Percentiles rank a stretch among this genome's conserved stretches.
Evolutionary conservation across 2,113 vertebrate genomes (phyloP).

Genomic region (Chinchilla lanigera): DNA sequence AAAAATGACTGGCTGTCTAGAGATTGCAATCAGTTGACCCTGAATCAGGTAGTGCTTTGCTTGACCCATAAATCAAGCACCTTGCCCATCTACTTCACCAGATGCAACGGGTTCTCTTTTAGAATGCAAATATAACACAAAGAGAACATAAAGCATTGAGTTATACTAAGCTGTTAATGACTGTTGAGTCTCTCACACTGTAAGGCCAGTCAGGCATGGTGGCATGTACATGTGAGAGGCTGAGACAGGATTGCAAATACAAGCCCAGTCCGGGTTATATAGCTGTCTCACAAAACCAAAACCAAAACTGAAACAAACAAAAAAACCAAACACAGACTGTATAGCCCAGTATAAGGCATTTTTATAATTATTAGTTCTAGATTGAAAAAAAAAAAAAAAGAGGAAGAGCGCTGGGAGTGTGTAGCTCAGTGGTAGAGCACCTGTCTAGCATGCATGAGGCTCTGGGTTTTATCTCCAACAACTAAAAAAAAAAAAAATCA

Average conservation of each 20-base stretch:
- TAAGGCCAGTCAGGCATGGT: background rate
- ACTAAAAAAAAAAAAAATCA: background rate
- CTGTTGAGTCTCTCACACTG: background rate
- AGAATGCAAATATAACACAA: constrained; percentile 4
- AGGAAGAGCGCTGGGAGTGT: background rate
- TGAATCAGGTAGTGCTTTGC: constrained; percentile 33
- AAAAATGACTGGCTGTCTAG: background rate
- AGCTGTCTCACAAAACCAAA: background rate
- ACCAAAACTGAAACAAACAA: background rate
- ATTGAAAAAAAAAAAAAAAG: background rate
- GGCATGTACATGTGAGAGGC: background rate
- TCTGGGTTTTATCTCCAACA: background rate
- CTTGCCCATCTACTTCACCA: background rate
- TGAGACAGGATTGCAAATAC: background rate
- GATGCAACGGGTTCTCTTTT: constrained; percentile 42
- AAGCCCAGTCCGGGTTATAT: background rate
- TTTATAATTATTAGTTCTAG: background rate
- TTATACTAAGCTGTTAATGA: constrained; percentile 30
- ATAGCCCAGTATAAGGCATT: background rate
- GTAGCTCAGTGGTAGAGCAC: background rate
- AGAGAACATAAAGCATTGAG: background rate
- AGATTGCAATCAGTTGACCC: constrained; percentile 35
- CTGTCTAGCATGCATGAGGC: background rate
- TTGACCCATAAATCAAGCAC: constrained; percentile 24
- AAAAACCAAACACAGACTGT: background rate